Percentiles rank a stretch among this genome's conserved stretches.
phyloP scores from a whole-genome alignment of 2,113 vertebrate species.

The Callipepla californica region DNA sequence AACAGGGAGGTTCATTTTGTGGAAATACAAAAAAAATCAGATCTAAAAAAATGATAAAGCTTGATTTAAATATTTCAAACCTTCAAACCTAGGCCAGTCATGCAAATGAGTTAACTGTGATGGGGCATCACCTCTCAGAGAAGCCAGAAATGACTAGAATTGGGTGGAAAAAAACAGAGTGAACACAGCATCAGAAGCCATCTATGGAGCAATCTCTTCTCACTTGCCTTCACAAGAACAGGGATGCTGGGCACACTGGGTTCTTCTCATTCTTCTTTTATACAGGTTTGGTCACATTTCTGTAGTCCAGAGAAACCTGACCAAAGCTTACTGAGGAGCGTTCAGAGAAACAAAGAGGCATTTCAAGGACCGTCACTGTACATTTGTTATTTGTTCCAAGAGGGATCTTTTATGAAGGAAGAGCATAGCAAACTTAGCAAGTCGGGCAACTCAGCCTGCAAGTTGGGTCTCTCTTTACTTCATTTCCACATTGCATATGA shows the following conservation, averaged over 20 bases:
- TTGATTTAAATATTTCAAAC: neutral
- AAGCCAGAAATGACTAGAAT: neutral
- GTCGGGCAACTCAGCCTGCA: neutral
- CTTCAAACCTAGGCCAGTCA: neutral
- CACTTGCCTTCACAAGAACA: neutral
- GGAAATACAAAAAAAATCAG: neutral
- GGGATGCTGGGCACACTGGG: neutral
- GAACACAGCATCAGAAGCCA: neutral
- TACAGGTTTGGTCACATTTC: neutral
- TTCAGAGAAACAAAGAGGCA: neutral
- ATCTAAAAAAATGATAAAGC: neutral
- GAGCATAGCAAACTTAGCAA: neutral
- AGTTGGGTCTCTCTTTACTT: constrained; percentile 1
- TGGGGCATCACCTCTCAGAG: fast-evolving
- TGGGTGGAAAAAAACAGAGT: fast-evolving
- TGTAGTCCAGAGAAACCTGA: neutral
- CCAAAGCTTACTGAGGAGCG: neutral
- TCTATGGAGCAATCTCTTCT: neutral
- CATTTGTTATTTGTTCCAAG: neutral
- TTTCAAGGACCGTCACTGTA: neutral
- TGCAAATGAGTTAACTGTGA: neutral
- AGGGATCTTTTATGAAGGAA: neutral
- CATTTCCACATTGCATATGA: constrained; percentile 52
- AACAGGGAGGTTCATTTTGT: neutral
- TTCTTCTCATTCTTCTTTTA: neutral